Evolutionary conservation across 2,797 vertebrate species (phyloP).

Genomic region (Momotus momota): DNA sequence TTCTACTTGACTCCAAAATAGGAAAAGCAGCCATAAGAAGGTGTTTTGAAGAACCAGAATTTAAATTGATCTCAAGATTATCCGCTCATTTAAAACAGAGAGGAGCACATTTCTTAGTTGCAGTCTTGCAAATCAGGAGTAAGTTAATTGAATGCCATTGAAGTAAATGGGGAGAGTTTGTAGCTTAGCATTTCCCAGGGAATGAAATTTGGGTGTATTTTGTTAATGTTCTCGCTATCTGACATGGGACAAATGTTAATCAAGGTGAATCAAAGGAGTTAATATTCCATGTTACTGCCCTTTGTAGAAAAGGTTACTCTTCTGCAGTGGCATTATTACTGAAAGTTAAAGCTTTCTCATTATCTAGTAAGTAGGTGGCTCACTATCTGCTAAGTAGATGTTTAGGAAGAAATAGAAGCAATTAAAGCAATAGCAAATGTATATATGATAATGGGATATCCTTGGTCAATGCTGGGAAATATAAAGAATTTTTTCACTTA

Average conservation of each 20-base stretch:
- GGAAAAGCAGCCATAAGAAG: not conserved
- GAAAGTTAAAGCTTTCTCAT: slow-evolving; percentile 1
- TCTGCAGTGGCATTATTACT: not conserved
- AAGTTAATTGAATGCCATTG: not conserved
- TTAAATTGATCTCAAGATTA: not conserved
- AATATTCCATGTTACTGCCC: not conserved
- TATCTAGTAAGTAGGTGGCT: not conserved
- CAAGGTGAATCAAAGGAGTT: slow-evolving; percentile 7
- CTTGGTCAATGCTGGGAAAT: not conserved
- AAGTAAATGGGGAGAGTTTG: not conserved
- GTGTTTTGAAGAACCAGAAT: not conserved
- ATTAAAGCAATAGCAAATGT: not conserved
- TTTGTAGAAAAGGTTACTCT: slow-evolving; percentile 24
- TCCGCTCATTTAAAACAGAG: not conserved
- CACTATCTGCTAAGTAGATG: not conserved
- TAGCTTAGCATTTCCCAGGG: not conserved
- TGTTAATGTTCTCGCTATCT: not conserved
- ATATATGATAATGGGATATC: not conserved
- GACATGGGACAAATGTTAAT: not conserved
- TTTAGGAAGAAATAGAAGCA: slow-evolving; percentile 40
- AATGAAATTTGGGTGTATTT: not conserved
- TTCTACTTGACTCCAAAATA: not conserved
- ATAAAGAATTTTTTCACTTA: not conserved
- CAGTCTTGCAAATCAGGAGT: not conserved
- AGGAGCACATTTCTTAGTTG: not conserved